Percentiles rank a stretch among this genome's conserved stretches.
These are phyloP conservation scores for Albula goreensis DNA, from an alignment of 2,113 vertebrate species.

Conservation along the genomic window DNA sequence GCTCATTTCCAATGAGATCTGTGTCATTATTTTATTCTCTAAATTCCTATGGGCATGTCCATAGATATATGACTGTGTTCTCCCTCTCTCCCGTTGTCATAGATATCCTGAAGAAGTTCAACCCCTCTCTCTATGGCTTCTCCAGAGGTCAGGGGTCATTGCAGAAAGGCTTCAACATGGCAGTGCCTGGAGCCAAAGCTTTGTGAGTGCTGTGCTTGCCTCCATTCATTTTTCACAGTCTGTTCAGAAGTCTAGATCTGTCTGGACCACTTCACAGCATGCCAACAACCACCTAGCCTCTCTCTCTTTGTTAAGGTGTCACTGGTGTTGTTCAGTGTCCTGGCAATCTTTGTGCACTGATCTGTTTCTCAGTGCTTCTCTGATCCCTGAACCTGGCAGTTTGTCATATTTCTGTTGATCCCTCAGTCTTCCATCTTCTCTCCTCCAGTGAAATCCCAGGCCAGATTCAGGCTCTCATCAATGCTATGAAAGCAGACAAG, in stretches of 20 bases:
- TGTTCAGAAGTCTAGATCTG: too few species aligned
- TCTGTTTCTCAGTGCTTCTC: background rate
- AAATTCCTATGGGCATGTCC: background rate
- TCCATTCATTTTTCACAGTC: too few species aligned
- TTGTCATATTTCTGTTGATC: background rate
- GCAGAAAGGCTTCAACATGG: slow-evolving; percentile 79
- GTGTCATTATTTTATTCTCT: background rate
- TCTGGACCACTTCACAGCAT: too few species aligned
- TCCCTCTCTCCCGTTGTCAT: slow-evolving; percentile 20
- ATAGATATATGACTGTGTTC: background rate
- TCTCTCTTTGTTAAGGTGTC: too few species aligned
- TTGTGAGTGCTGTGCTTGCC: slow-evolving; percentile 64
- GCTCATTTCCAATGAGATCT: background rate
- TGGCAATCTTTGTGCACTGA: background rate
- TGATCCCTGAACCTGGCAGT: background rate
- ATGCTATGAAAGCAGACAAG: slow-evolving; percentile 69
- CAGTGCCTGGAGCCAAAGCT: slow-evolving; percentile 71
- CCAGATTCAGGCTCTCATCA: slow-evolving; percentile 75
- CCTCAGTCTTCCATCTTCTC: slow-evolving; percentile 17
- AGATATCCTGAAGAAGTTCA: slow-evolving; percentile 94
- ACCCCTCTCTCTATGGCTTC: slow-evolving; percentile 77
- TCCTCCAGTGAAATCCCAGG: slow-evolving; percentile 73
- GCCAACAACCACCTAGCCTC: too few species aligned
- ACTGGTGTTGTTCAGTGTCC: too few species aligned
- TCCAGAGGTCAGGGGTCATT: slow-evolving; percentile 66